These are phyloP conservation scores for Oceanodroma leucorhoa DNA, from an alignment of 2,797 vertebrate genomes.

Conservation along the genomic window DNA sequence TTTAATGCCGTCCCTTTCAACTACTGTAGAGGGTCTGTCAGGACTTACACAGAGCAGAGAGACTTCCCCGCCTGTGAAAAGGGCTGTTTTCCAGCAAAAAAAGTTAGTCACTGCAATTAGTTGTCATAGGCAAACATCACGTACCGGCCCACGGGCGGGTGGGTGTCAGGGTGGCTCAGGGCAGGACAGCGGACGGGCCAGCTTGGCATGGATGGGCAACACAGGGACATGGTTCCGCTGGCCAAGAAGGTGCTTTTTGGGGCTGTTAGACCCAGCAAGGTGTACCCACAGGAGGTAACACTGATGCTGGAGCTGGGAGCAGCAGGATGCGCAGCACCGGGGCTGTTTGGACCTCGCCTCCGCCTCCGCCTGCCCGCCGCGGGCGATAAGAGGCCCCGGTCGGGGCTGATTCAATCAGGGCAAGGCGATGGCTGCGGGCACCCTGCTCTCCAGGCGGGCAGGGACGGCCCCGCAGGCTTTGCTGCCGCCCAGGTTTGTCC, in stretches of 20 bases:
- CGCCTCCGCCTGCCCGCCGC: accelerated
- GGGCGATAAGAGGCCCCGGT: accelerated
- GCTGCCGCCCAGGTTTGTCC: not conserved
- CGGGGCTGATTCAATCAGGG: not conserved
- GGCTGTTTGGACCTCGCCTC: not conserved
- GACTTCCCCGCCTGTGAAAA: not conserved
- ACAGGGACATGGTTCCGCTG: accelerated
- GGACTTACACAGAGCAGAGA: not conserved
- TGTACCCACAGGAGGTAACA: accelerated
- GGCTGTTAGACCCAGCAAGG: not conserved
- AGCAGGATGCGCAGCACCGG: accelerated
- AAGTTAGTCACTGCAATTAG: not conserved
- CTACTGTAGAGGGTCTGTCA: slow-evolving; percentile 50
- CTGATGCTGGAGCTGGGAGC: accelerated
- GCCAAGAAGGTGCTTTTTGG: not conserved
- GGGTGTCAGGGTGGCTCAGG: accelerated
- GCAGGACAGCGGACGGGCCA: accelerated
- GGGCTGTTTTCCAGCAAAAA: not conserved
- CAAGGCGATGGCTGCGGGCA: accelerated
- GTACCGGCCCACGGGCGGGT: accelerated
- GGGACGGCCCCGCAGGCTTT: not conserved
- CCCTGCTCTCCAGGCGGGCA: accelerated
- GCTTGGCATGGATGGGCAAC: accelerated
- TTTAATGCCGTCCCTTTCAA: slow-evolving; percentile 35
- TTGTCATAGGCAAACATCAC: accelerated